A percentile compares a stretch with the other conserved stretches of the same genome.
Conservation (phyloP, 92 coral and sea anemone genomes). For the Pocillopora meandrina region DNA sequence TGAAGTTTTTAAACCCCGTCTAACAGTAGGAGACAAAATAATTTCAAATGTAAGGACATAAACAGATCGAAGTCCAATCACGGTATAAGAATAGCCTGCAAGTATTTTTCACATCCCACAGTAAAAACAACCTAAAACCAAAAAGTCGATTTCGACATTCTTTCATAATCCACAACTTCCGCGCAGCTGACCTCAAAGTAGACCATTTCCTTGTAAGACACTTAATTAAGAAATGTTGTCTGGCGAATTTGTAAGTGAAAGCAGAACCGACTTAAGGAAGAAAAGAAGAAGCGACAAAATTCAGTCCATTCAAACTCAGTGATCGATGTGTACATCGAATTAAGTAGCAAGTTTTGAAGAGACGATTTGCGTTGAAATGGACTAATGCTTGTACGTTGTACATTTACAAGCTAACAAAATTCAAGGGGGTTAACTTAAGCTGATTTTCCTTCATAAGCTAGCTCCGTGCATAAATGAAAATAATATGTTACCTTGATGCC, state of each 20-base stretch:
- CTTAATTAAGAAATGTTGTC: not conserved
- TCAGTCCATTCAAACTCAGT: not conserved
- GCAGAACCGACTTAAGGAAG: not conserved
- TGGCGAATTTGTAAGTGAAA: not conserved
- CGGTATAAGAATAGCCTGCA: not conserved
- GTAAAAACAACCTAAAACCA: not conserved
- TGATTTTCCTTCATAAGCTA: not conserved
- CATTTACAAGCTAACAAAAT: not conserved
- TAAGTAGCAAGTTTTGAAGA: not conserved
- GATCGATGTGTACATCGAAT: not conserved
- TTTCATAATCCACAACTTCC: not conserved
- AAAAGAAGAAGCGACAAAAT: not conserved
- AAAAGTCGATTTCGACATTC: not conserved
- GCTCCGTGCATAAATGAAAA: not conserved
- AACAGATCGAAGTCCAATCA: conserved; percentile 27
- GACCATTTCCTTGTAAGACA: not conserved
- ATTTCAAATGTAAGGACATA: not conserved
- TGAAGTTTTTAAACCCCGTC: not conserved
- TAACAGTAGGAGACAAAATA: not conserved
- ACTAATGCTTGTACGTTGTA: not conserved
- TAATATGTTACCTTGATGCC: conserved; percentile 87
- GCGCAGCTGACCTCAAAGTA: not conserved
- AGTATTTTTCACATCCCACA: not conserved
- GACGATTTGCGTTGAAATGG: not conserved
- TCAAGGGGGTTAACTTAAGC: not conserved